phyloP scores from a whole-genome alignment of 2,113 vertebrate genomes.

The Anoura caudifer region DNA sequence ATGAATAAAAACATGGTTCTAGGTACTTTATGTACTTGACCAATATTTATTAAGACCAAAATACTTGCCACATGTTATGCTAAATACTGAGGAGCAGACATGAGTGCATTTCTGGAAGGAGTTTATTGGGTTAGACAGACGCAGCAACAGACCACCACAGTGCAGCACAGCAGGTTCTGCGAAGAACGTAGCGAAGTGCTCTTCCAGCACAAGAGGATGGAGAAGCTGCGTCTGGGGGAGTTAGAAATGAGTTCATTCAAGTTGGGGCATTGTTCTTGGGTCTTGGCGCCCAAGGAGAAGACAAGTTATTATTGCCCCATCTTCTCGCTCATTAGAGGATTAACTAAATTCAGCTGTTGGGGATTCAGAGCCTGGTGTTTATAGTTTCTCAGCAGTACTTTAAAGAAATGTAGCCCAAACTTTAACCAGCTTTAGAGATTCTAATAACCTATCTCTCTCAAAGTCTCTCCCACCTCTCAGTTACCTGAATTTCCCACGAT shows the following conservation, averaged over 20 bases:
- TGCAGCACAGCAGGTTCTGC: not conserved
- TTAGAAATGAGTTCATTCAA: not conserved
- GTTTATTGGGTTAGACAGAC: not conserved
- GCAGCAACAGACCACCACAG: not conserved
- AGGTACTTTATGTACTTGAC: not conserved
- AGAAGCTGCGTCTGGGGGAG: not conserved
- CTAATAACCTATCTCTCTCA: not conserved
- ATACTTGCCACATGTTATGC: not conserved
- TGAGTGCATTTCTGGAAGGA: not conserved
- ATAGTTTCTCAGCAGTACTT: not conserved
- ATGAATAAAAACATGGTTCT: not conserved
- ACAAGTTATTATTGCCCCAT: not conserved
- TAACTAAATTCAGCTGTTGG: not conserved
- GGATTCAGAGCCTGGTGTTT: not conserved
- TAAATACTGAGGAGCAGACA: not conserved
- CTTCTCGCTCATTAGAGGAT: not conserved
- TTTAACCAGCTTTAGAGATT: not conserved
- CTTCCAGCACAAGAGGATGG: not conserved
- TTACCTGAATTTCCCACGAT: not conserved
- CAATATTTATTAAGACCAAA: not conserved
- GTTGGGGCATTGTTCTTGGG: not conserved
- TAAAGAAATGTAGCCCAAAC: not conserved
- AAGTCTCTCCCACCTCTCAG: not conserved
- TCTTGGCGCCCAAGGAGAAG: not conserved
- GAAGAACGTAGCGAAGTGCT: not conserved